Percentiles rank a stretch among this genome's conserved stretches.
These are phyloP conservation scores for Orchestia grillus DNA, from an alignment of 1,140 invertebrate species.

Conservation along the genomic window DNA sequence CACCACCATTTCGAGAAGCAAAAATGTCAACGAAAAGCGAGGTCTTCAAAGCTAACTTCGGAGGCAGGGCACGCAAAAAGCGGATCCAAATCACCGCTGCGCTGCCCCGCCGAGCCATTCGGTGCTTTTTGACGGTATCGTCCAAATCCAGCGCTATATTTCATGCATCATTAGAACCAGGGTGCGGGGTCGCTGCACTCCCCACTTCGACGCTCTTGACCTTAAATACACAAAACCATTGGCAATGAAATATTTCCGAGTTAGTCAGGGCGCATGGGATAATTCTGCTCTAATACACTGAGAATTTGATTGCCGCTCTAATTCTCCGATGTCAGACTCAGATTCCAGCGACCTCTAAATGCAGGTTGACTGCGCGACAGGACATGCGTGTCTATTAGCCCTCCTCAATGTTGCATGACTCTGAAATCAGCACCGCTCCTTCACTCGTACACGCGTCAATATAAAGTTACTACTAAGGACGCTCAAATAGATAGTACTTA, in stretches of 20 bases:
- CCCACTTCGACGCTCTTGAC: not conserved
- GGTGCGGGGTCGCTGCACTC: not conserved
- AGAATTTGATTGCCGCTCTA: not conserved
- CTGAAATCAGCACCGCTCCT: not conserved
- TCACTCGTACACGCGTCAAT: not conserved
- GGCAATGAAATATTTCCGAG: not conserved
- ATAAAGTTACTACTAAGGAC: not conserved
- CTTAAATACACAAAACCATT: not conserved
- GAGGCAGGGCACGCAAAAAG: not conserved
- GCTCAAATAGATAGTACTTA: no score
- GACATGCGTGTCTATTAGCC: not conserved
- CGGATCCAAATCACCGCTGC: conserved; percentile 23
- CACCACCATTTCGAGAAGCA: no score
- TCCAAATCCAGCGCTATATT: conserved; percentile 19
- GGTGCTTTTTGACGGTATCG: not conserved
- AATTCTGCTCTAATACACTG: not conserved
- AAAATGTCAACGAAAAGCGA: no score
- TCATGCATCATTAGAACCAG: conserved; percentile 29
- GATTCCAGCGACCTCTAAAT: not conserved
- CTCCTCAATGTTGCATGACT: not conserved
- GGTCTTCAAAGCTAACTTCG: no score
- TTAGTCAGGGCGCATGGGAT: not conserved
- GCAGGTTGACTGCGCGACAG: not conserved
- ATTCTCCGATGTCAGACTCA: not conserved
- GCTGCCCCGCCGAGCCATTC: conserved; percentile 1